A percentile compares a stretch with the other conserved stretches of the same genome.
These are phyloP conservation scores for Thecocarcelia acutangulata DNA, from an alignment of 2,888 invertebrate genomes.

Conservation along the genomic window DNA sequence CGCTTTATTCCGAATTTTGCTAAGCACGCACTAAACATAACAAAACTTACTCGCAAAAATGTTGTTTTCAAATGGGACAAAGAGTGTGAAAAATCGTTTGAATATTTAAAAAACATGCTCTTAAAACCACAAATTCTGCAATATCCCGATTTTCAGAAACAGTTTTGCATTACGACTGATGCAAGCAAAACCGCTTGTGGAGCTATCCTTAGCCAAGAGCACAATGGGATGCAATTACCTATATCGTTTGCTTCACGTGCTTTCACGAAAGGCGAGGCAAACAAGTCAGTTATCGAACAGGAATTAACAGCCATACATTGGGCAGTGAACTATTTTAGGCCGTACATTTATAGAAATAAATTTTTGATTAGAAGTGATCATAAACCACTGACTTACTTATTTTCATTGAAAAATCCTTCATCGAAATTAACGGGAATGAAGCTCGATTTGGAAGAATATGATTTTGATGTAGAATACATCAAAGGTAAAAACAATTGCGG, in stretches of 20 bases:
- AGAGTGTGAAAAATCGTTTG: not conserved
- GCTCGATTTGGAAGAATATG: not conserved
- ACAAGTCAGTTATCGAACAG: not conserved
- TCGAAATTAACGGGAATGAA: not conserved
- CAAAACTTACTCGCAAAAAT: slow-evolving; percentile 9
- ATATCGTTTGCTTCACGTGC: slow-evolving; percentile 5
- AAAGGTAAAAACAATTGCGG: slow-evolving; percentile 8
- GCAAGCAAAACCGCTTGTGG: slow-evolving; percentile 20
- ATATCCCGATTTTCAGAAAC: slow-evolving; percentile 11
- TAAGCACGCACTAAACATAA: not conserved
- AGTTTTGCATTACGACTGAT: slow-evolving; percentile 17
- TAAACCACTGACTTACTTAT: not conserved
- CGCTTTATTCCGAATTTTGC: slow-evolving; percentile 13
- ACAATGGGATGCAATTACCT: too few relatives aligned
- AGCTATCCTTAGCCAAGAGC: not conserved
- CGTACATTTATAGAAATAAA: too few relatives aligned
- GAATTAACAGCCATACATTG: too few relatives aligned
- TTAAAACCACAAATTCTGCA: too few relatives aligned
- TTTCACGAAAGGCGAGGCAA: slow-evolving; percentile 1
- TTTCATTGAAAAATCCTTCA: not conserved
- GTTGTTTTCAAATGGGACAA: not conserved
- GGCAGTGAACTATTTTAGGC: too few relatives aligned
- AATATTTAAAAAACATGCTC: slow-evolving; percentile 10
- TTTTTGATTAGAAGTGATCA: not conserved
- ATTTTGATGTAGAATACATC: too few relatives aligned